phyloP scores from a whole-genome alignment of 1,140 invertebrate species.

The Drosophila varians region DNA sequence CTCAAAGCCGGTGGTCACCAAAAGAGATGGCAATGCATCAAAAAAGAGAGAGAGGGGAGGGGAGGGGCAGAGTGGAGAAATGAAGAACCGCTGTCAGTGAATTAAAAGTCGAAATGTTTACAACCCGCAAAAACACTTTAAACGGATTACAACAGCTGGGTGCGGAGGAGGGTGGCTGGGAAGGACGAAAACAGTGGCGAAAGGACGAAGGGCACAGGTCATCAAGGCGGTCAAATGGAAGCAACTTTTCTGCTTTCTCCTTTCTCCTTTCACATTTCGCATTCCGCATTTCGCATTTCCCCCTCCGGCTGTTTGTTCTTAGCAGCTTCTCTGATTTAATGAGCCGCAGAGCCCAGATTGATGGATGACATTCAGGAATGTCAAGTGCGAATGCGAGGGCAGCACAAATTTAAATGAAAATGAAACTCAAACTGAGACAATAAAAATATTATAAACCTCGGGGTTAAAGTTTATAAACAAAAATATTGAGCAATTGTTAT shows the following conservation, averaged over 20 bases:
- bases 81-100: constrained; percentile 30
- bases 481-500: too few species aligned
- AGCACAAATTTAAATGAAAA: constrained; percentile 4
- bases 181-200: background rate
- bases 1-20: constrained; percentile 30
- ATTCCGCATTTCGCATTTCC: background rate
- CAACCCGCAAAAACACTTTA: constrained; percentile 57
- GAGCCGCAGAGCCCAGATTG: constrained; percentile 40
- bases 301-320: constrained; percentile 6
- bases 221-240: constrained; percentile 5
- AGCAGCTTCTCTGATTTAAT: constrained; percentile 34
- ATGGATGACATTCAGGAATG: constrained; percentile 32
- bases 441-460: background rate
- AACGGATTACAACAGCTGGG: constrained; percentile 51
- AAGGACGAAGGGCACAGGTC: constrained; percentile 10
- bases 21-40: background rate
- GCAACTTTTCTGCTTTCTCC: constrained; percentile 12
- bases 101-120: constrained; percentile 62
- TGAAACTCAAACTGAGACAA: background rate
- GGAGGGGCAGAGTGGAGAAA: background rate
- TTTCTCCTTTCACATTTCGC: background rate
- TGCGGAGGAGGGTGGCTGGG: background rate
- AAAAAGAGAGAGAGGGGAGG: background rate
- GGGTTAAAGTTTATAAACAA: background rate
- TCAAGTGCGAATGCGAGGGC: constrained; percentile 11